Evolutionary conservation across 2,888 invertebrate species (phyloP).

Genomic region (Patella caerulea): DNA sequence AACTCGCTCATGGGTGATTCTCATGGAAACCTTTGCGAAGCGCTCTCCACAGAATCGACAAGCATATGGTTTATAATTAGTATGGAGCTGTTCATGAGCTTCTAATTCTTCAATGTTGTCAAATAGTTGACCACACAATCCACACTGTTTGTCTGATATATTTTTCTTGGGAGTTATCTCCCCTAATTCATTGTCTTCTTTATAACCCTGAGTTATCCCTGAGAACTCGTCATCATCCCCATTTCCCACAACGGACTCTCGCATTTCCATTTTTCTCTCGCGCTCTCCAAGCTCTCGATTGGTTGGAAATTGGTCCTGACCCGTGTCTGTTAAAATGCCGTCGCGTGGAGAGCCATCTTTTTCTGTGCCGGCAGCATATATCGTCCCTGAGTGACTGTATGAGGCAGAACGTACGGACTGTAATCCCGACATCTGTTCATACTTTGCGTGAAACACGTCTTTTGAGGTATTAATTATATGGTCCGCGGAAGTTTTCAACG

Average conservation of each 20-base stretch:
- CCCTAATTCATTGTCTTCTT: conserved; percentile 18
- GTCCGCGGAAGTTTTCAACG: neutral
- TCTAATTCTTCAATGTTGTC: conserved; percentile 50
- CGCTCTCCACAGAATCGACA: conserved; percentile 58
- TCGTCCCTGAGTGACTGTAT: conserved; percentile 8
- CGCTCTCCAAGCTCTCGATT: neutral
- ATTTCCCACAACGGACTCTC: neutral
- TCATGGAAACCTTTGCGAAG: conserved; percentile 52
- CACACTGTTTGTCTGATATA: conserved; percentile 40
- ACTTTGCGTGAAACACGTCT: neutral
- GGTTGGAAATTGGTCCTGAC: conserved; percentile 1
- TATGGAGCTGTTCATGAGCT: conserved; percentile 56
- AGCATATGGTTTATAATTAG: conserved; percentile 56
- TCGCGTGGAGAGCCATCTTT: conserved; percentile 11
- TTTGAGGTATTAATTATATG: conserved; percentile 4
- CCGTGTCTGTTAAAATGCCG: conserved; percentile 1
- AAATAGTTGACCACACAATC: conserved; percentile 55
- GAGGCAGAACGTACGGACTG: neutral
- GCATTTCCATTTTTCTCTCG: neutral
- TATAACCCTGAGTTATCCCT: conserved; percentile 6
- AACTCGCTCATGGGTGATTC: conserved; percentile 53
- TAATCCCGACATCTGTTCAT: neutral
- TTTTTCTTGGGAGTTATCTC: conserved; percentile 11
- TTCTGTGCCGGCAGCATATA: conserved; percentile 10
- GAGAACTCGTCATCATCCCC: neutral